Conservation (phyloP, 1,140 invertebrate genomes). For the Solenopsis fugax region DNA sequence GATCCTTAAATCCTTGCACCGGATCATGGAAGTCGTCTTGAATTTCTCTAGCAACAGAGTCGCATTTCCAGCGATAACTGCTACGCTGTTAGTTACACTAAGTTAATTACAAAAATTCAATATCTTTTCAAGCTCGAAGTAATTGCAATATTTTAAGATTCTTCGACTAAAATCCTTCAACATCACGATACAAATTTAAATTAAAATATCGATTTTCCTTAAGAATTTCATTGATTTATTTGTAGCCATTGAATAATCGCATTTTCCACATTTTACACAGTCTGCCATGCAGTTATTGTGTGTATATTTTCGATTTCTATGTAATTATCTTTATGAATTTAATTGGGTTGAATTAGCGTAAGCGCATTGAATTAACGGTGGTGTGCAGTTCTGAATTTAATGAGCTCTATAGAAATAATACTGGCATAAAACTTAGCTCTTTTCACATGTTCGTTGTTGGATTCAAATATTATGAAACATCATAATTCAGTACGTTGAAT, state of each 20-base stretch:
- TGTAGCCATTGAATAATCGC: background rate
- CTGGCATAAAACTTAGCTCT: constrained; percentile 1
- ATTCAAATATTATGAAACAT: constrained; percentile 14
- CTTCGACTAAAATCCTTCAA: background rate
- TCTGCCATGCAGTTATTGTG: constrained; percentile 9
- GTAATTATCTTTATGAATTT: constrained; percentile 50
- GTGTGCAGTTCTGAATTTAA: background rate
- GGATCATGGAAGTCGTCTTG: constrained; percentile 27
- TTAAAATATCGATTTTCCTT: background rate
- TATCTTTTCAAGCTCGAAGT: background rate
- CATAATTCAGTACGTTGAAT: constrained; percentile 3
- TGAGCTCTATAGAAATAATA: constrained; percentile 32
- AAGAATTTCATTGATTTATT: constrained; percentile 1
- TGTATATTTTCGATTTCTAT: constrained; percentile 2
- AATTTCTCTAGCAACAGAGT: constrained; percentile 21
- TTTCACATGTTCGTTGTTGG: background rate
- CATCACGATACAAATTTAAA: background rate
- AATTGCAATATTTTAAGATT: constrained; percentile 32
- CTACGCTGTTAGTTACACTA: background rate
- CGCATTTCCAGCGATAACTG: constrained; percentile 3
- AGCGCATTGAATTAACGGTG: constrained; percentile 4
- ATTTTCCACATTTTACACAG: background rate
- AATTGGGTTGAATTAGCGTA: constrained; percentile 43
- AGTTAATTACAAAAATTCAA: constrained; percentile 27
- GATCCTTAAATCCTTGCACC: constrained; percentile 35